Conservation (phyloP, 2,797 vertebrate species). For the Hippoglossus hippoglossus region DNA sequence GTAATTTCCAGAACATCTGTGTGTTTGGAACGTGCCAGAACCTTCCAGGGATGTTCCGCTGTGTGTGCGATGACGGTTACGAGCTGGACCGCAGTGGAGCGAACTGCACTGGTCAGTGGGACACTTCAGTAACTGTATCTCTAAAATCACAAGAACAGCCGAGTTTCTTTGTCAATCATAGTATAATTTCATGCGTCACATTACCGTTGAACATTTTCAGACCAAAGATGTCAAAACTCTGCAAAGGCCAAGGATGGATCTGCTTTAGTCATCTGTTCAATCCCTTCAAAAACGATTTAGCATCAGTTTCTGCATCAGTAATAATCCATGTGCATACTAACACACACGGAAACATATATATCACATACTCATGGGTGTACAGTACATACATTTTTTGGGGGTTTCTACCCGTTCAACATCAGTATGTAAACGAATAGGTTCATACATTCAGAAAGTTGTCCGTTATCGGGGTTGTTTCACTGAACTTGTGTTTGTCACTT, state of each 20-base stretch:
- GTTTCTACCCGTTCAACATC: neutral
- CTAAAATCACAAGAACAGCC: neutral
- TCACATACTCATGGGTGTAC: too few relatives aligned
- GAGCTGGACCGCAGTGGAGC: constrained; percentile 93
- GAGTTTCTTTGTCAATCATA: neutral
- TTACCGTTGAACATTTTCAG: neutral
- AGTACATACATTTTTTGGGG: too few relatives aligned
- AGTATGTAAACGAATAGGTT: neutral
- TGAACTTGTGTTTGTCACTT: constrained; percentile 20
- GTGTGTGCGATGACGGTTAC: constrained; percentile 91
- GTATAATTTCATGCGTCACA: neutral
- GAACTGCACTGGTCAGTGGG: constrained; percentile 91
- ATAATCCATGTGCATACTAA: too few relatives aligned
- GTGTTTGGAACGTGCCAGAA: constrained; percentile 95
- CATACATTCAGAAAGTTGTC: neutral
- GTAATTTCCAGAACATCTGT: constrained; percentile 94
- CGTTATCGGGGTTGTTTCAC: neutral
- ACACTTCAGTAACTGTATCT: neutral
- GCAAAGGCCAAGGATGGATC: neutral
- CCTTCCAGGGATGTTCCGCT: constrained; percentile 95
- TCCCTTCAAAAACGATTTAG: too few relatives aligned
- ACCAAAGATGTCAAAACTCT: neutral
- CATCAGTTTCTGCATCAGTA: too few relatives aligned
- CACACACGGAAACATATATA: too few relatives aligned
- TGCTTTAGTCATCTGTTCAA: neutral